Evolutionary conservation across 2,888 invertebrate species (phyloP), one percentile per base, ranked within the genome.

Genomic region (Drosophila ustulata): DNA sequence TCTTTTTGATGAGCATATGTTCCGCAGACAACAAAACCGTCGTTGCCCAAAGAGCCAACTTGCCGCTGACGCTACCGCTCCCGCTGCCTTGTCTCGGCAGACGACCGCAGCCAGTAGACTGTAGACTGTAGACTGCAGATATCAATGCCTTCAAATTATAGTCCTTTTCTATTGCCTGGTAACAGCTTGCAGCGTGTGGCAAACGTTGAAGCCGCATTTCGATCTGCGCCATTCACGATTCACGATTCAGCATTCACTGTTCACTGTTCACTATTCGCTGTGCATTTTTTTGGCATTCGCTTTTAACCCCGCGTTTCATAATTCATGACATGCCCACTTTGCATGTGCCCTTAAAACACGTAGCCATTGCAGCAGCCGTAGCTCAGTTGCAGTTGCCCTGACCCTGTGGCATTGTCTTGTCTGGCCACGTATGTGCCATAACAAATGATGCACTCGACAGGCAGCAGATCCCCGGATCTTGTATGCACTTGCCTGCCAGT

Each of bases 1-100:
- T 89, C 78, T 82, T 85, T 85, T 85, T 85, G 86, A 89, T 89
- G 88, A 89, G 89, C 89, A 86, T 86, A 86, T 86, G 89, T 85
- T 89, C 69, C 82, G 57, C 82, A 85, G 85, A 85, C 89, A 74
- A 67, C 55, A 57, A 62, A 69, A 37, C 66, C 66, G 37, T 37
- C 66, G 37, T 37, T 49, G 46, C 66, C 66, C 78, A 69, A 68
- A 66, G 62, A 66, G 23, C 64, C 43, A n/a, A 11, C 37, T 34
- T 34, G 34, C 37, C n/a, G n/a, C 37, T n/a, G 37, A n/a, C n/a
- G n/a, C 37, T n/a, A n/a, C 9, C 9, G 32, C 32, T 32, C 9
- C 9, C 11, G n/a, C 45, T 23, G 23, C 23, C 18, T 18, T 45
- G n/a, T 34, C 25, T 23, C 28, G n/a, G 13, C n/a, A 45, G 46